Evolutionary conservation across 2,888 invertebrate genomes (phyloP).

Genomic region (Lasioglossum leucozonium): DNA sequence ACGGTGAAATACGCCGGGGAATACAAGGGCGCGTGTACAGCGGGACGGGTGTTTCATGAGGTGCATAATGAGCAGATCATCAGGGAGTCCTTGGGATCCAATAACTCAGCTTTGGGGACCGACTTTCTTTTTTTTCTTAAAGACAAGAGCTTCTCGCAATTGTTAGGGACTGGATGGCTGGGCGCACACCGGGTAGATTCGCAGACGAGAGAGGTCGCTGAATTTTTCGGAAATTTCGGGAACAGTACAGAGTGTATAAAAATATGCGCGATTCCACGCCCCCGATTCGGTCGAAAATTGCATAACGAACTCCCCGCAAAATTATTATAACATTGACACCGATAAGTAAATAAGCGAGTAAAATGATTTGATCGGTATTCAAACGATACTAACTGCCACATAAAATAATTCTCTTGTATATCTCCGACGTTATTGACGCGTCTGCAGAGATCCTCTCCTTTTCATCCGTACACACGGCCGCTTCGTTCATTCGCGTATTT

Average conservation of each 20-base stretch:
- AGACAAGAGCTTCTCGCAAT: background rate
- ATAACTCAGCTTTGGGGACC: background rate
- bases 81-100: background rate
- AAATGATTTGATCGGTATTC: background rate
- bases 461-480: background rate
- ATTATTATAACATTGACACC: no score
- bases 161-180: no score
- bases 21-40: conserved; percentile 6
- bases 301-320: no score
- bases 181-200: background rate
- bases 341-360: no score
- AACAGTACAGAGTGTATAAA: no score
- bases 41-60: conserved; percentile 35
- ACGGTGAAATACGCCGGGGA: conserved; percentile 30
- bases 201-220: background rate
- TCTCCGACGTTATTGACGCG: background rate
- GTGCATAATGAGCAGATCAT: conserved; percentile 36
- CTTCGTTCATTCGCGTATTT: background rate
- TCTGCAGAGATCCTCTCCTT: background rate
- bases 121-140: background rate
- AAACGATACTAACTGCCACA: background rate
- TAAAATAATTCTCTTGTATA: background rate
- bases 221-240: background rate
- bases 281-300: no score
- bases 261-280: no score